Conservation (phyloP, 2,797 vertebrate genomes). For the Oreochromis grahami region DNA sequence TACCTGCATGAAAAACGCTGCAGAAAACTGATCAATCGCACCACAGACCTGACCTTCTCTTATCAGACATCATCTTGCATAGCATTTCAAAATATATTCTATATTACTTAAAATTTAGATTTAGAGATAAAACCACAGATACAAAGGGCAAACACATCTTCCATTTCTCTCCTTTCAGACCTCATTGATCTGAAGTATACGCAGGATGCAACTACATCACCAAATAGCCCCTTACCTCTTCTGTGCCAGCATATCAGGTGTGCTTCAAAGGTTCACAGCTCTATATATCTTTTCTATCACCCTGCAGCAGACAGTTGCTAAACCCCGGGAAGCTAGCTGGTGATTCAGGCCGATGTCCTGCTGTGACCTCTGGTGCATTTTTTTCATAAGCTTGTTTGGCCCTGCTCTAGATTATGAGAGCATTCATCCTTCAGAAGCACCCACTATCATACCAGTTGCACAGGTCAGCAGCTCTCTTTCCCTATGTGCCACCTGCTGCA, state of each 20-base stretch:
- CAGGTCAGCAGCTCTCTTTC: slow-evolving; percentile 54
- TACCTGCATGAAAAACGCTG: background rate
- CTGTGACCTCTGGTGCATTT: slow-evolving; percentile 61
- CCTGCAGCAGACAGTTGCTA: slow-evolving; percentile 42
- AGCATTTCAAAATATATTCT: background rate
- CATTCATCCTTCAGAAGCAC: slow-evolving; percentile 39
- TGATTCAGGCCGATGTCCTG: slow-evolving; percentile 50
- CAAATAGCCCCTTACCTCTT: background rate
- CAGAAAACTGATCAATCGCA: background rate
- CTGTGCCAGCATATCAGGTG: slow-evolving; percentile 2
- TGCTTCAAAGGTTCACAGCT: slow-evolving; percentile 27
- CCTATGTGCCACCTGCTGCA: slow-evolving; percentile 42
- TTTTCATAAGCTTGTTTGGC: slow-evolving; percentile 57
- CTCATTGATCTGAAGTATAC: background rate
- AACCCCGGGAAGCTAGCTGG: slow-evolving; percentile 57
- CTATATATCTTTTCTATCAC: slow-evolving; percentile 44
- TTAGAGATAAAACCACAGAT: background rate
- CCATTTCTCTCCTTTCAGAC: background rate
- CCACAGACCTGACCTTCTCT: background rate
- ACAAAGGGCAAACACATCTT: background rate
- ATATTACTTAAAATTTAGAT: background rate
- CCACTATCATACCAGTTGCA: slow-evolving; percentile 44
- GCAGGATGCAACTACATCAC: background rate
- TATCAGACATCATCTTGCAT: background rate
- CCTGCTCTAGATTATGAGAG: slow-evolving; percentile 58